Base-by-base conservation (phyloP, 2,888 invertebrate genomes). In the Lycaena phlaeas region DNA sequence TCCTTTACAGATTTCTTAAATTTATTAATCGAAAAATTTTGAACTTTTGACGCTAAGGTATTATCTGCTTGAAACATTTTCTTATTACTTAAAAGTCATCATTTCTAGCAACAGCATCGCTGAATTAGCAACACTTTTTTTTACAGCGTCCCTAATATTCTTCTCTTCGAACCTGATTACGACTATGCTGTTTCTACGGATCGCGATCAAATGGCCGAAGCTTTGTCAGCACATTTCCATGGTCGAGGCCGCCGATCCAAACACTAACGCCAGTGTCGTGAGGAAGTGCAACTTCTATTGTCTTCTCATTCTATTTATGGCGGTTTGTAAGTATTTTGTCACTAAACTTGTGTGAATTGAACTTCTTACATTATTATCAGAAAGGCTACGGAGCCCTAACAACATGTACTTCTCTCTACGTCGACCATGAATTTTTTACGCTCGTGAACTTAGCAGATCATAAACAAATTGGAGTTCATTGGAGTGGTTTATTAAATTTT, bases 131-230 rank as follows among this genome's bases (percentile, higher is more conserved):
- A 18, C 6, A 28, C 12, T 12, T 29, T 29, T 14, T 4, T 2
- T 62, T 69, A 37, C 58, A 76, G 75, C 61, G 1, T 47, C 61
- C 0, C 2, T 65, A 6, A 50, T 68, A 7, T 77, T 74, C 45
- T 66, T 59, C 42, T 30, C 49, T 0, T 55, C 63, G 3, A 67
- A 61, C 4, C 50, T 57, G 0, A 39, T 53, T 4, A 69, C 63
- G 1, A 63, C 61, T 0, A 31, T 63, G 1, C 30, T 70, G 1
- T 77, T 75, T 34, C 41, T 66, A 0, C 61, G 63, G 1, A 58
- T 73, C 2, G 72, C 73, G 4, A 61, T 27, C 38, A 59, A 62
- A 47, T 76, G 76, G 77, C 71, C 73, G 0, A 54, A 52, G 7
- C 49, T 76, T 2, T 57, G 64, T 27, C 50, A 51, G 26, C 53